These are phyloP conservation scores for Gopherus evgoodei DNA, from an alignment of 2,113 vertebrate genomes.

Conservation along the genomic window DNA sequence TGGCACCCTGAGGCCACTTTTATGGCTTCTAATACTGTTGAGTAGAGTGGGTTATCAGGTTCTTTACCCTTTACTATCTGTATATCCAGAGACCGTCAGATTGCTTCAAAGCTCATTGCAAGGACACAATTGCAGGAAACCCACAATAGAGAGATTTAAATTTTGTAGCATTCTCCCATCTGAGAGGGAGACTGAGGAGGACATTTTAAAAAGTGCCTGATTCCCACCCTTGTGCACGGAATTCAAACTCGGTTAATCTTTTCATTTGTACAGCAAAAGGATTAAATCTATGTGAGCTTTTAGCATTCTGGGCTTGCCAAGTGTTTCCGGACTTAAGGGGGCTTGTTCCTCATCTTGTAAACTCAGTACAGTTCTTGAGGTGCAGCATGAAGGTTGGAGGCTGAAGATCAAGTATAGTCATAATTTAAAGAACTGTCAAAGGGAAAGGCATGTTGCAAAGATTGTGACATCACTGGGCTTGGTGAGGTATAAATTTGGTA, in stretches of 20 bases:
- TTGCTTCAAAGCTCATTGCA: neutral
- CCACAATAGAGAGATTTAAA: neutral
- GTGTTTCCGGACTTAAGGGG: neutral
- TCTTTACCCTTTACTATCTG: neutral
- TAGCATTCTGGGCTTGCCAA: constrained; percentile 13
- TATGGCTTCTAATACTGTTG: rapidly evolving
- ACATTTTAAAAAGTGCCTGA: neutral
- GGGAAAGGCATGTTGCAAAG: neutral
- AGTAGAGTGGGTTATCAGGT: neutral
- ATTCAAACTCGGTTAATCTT: neutral
- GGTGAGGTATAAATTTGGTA: neutral
- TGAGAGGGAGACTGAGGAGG: neutral
- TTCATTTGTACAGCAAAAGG: neutral
- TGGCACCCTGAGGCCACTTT: rapidly evolving
- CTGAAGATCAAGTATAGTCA: neutral
- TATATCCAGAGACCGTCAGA: rapidly evolving
- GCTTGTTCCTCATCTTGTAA: neutral
- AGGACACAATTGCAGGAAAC: rapidly evolving
- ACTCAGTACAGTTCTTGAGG: neutral
- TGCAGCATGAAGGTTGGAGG: neutral
- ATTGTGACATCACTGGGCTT: rapidly evolving
- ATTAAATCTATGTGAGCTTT: neutral
- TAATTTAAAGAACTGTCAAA: neutral
- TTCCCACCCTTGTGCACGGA: neutral
- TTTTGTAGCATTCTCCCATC: neutral